phyloP scores from a whole-genome alignment of 2,888 invertebrate genomes.

The Sarcophaga rosellei region DNA sequence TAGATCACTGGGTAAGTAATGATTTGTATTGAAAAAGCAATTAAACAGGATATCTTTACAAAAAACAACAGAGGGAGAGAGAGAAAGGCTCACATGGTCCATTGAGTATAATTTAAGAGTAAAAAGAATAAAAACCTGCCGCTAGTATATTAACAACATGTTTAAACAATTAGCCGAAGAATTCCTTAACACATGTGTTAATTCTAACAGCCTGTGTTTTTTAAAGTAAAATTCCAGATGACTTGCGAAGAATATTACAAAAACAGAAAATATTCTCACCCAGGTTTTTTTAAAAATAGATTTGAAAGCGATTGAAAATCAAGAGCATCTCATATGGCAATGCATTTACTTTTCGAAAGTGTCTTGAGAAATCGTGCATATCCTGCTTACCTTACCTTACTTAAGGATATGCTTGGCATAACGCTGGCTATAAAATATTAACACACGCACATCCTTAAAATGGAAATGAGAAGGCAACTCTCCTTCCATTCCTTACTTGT shows the following conservation, averaged over 20 bases:
- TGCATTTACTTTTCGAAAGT: not conserved
- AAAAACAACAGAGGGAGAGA: not conserved
- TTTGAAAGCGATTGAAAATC: not conserved
- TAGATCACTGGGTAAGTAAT: conserved; percentile 18
- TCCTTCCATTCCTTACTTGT: not conserved
- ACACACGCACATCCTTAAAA: conserved; percentile 20
- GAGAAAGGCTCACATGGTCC: conserved; percentile 36
- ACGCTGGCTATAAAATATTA: conserved; percentile 47
- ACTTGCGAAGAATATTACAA: not conserved
- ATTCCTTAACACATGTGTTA: conserved; percentile 34
- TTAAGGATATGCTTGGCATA: not conserved
- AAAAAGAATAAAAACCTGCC: conserved; percentile 11
- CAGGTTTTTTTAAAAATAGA: conserved; percentile 17
- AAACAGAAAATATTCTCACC: conserved; percentile 35
- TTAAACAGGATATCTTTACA: not conserved
- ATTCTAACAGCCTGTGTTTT: conserved; percentile 10
- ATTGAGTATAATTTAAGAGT: not conserved
- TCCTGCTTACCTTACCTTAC: not conserved
- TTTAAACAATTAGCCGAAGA: conserved; percentile 54
- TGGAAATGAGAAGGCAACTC: conserved; percentile 1
- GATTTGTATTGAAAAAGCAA: conserved; percentile 26
- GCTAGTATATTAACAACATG: conserved; percentile 6
- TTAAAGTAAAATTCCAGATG: not conserved
- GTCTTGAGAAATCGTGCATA: conserved; percentile 54
- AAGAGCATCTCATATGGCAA: not conserved